Evolutionary conservation across 2,113 vertebrate genomes (phyloP), one percentile per base, ranked within the genome.

Genomic region (Microcebus jonahi): DNA sequence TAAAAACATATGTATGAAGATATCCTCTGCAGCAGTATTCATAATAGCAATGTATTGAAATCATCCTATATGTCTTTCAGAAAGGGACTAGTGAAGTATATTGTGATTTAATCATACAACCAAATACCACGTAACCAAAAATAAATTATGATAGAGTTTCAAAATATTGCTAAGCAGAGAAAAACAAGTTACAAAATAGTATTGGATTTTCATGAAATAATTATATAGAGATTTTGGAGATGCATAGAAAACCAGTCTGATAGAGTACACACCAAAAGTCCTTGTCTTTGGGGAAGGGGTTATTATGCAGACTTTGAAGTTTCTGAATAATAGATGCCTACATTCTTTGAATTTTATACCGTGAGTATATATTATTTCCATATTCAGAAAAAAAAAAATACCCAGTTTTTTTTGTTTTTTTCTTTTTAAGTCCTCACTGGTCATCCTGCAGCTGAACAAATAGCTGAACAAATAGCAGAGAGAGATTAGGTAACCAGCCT

Each of bases 371-470:
- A 79, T 88, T 53, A 61, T 86, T 93, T 94, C 34, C 31, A 73
- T 75, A 94, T 31, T 80, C 50, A 90, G 50, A 93, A 86, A 73
- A 94, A 85, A n/a, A n/a, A 36, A 0, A 0, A 63, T 3, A 5
- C n/a, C 55, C 29, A 48, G 80, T 93, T 93, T 80, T 39, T 86
- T 85, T 86, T 89, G n/a, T 67, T 88, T 89, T 67, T 88, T 93
- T 80, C n/a, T 90, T 85, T 90, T 89, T 11, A 96, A 95, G 87
- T 79, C 45, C 61, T 79, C 76, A 20, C n/a, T 39, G 31, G 34
- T 67, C 70, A 82, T 76, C 36, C 67, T 77, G 80, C 89, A 97
- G 85, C 93, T 97, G 96, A 91, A 82, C 79, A 97, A 95, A 97
- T 57, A 97, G 21, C 36, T 39, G 39, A 39, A 39, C 39, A 39